Conservation (phyloP, 2,113 vertebrate genomes). For the Callithrix jacchus region DNA sequence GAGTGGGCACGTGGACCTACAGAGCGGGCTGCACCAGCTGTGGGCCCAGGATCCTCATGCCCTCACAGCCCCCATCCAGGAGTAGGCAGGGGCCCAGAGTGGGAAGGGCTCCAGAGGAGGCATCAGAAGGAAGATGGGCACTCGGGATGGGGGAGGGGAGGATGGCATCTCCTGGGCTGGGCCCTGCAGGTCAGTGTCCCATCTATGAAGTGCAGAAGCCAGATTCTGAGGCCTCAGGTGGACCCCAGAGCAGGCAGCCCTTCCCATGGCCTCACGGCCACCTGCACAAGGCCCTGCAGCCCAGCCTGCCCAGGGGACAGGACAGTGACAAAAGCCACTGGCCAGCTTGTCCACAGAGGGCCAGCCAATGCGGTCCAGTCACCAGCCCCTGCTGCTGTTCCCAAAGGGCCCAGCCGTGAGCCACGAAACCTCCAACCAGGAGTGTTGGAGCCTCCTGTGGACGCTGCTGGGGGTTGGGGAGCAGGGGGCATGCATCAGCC, state of each 20-base stretch:
- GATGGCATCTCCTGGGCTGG: background rate
- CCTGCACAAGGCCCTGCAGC: background rate
- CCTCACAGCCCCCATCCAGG: too few species aligned
- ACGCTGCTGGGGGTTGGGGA: background rate
- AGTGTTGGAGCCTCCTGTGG: background rate
- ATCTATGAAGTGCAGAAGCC: background rate
- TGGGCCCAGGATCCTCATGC: background rate
- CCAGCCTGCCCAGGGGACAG: background rate
- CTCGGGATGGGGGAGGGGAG: background rate
- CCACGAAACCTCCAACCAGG: too few species aligned
- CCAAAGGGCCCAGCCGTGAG: background rate
- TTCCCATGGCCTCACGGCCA: background rate
- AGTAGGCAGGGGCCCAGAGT: too few species aligned
- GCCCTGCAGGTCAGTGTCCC: background rate
- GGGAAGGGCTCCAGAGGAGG: background rate
- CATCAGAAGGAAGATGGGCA: background rate
- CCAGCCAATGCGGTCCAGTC: rapidly evolving
- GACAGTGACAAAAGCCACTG: background rate
- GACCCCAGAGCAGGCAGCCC: background rate
- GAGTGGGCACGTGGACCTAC: background rate
- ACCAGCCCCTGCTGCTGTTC: background rate
- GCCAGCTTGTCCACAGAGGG: background rate
- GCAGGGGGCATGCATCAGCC: too few species aligned
- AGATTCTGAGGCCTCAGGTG: background rate
- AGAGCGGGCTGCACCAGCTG: background rate